Evolutionary conservation across 2,797 vertebrate genomes (phyloP), one percentile per base, ranked within the genome.

Genomic region (Sebastes elongatus): DNA sequence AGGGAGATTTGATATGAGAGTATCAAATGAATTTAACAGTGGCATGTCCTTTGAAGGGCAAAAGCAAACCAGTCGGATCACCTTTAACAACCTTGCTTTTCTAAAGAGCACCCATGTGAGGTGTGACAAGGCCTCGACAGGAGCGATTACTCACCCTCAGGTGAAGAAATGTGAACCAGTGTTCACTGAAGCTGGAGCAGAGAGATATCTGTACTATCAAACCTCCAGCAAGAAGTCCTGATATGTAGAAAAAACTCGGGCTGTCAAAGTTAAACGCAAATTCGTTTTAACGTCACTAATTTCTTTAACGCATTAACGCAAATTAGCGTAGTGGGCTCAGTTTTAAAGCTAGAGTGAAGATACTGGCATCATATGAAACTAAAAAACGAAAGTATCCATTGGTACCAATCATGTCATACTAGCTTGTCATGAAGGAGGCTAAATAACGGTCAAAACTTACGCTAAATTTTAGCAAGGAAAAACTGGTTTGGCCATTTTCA

Each of bases 111-210:
- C 7, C 63, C 10, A 10, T 22, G 71, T 33, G 72, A 86, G 85
- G 81, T 72, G 83, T 76, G 86, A 60, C 33, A 56, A n/a, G 42
- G 68, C 59, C 23, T 4, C 6, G 66, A 55, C 27, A 55, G 2
- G 61, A 28, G 33, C 13, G 32, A 70, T 57, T 33, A 61, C 38
- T 66, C 69, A 30, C 56, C 86, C 76, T 49, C 11, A 1, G 76
- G 88, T 63, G 64, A 49, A 80, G 88, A 85, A 90, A 90, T 42
- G 30, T 83, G 80, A 88, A 61, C 78, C 59, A 13, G 27, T 2
- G n/a, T 67, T 16, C 23, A 30, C 14, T 27, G 8, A 63, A 11
- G 11, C 25, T 14, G n/a, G 5, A 2, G 42, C 18, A 38, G 22
- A 65, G 14, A 25, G 20, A 22, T 13, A 28, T 65, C 32, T 68